Conservation (phyloP, 2,797 vertebrate genomes). For the Macropodus opercularis region DNA sequence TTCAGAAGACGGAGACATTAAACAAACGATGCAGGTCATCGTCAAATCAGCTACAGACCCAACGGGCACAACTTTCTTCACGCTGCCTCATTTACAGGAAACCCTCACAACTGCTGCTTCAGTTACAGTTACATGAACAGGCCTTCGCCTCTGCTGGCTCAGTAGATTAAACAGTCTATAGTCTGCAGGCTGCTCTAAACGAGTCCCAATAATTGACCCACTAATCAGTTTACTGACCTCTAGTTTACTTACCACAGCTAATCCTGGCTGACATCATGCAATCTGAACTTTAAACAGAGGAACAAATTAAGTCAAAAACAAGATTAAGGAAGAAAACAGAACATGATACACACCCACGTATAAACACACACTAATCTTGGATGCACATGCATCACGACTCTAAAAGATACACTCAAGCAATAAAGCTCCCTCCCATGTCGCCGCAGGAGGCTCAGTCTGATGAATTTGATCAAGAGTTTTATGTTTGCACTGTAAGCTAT, state of each 20-base stretch:
- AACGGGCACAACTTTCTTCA: conserved; percentile 21
- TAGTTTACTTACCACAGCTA: conserved; percentile 70
- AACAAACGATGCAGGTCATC: conserved; percentile 11
- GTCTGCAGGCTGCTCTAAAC: conserved; percentile 36
- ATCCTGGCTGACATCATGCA: conserved; percentile 63
- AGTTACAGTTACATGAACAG: conserved; percentile 10
- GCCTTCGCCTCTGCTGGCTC: conserved; percentile 21
- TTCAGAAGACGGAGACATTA: neutral
- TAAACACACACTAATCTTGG: conserved; percentile 64
- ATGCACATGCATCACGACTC: conserved; percentile 48
- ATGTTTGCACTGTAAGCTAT: conserved; percentile 1
- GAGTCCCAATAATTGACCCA: conserved; percentile 58
- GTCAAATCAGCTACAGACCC: conserved; percentile 3
- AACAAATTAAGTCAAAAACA: conserved; percentile 56
- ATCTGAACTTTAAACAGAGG: conserved; percentile 64
- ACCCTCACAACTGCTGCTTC: conserved; percentile 1
- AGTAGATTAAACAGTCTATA: conserved; percentile 37
- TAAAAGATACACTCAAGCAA: conserved; percentile 44
- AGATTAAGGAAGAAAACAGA: conserved; percentile 60
- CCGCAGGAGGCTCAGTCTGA: conserved; percentile 11
- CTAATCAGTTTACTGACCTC: conserved; percentile 65
- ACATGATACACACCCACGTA: conserved; percentile 44
- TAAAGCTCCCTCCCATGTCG: conserved; percentile 41
- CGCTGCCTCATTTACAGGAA: conserved; percentile 41
- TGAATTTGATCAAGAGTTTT: conserved; percentile 10